phyloP scores from a whole-genome alignment of 2,113 vertebrate genomes.

The Pongo abelii region DNA sequence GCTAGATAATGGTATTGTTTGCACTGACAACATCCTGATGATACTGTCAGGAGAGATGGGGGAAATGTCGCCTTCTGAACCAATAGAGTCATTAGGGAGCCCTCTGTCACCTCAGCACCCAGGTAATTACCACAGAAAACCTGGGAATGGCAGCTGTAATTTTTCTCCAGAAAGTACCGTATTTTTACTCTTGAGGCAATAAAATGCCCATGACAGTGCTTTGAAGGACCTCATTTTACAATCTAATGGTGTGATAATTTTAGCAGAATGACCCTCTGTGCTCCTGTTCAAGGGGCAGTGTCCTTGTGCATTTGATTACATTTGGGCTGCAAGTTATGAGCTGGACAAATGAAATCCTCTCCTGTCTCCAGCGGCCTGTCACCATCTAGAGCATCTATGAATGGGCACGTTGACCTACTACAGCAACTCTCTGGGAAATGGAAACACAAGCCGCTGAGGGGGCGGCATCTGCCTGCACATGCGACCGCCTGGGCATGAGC shows the following conservation, averaged over 20 bases:
- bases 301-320: conserved; percentile 57
- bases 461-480: conserved; percentile 36
- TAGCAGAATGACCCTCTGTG: conserved; percentile 55
- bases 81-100: conserved; percentile 86
- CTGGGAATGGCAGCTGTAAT: conserved; percentile 77
- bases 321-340: conserved; percentile 23
- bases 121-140: conserved; percentile 85
- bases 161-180: conserved; percentile 77
- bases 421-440: conserved; percentile 68
- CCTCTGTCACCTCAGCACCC: conserved; percentile 85
- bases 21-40: conserved; percentile 91
- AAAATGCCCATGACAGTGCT: conserved; percentile 66
- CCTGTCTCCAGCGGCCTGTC: conserved; percentile 57
- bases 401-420: conserved; percentile 62
- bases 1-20: conserved; percentile 94
- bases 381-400: conserved; percentile 53
- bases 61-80: conserved; percentile 83
- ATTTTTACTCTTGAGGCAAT: conserved; percentile 76
- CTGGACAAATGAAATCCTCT: conserved; percentile 43
- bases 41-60: conserved; percentile 89
- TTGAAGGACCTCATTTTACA: conserved; percentile 9
- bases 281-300: conserved; percentile 40
- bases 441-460: conserved; percentile 59
- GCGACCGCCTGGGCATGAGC: conserved; percentile 47
- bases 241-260: conserved; percentile 65